phyloP scores from a whole-genome alignment of 1,140 invertebrate species.

The Diorhabda elongata region DNA sequence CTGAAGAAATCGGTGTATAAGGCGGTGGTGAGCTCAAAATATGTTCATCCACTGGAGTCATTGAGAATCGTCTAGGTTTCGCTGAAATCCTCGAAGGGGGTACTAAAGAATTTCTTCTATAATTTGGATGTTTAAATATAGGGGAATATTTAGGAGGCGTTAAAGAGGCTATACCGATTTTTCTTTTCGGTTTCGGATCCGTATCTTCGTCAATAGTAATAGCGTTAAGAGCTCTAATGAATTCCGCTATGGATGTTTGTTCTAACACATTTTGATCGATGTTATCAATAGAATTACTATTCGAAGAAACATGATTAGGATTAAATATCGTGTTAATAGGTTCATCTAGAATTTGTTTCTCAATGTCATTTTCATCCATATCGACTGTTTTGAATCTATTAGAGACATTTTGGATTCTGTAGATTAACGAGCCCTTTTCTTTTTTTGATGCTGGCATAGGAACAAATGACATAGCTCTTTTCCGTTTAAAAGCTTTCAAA shows the following conservation, averaged over 20 bases:
- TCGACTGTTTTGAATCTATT: conserved; percentile 32
- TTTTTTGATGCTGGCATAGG: conserved; percentile 15
- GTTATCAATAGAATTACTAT: neutral
- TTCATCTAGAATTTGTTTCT: conserved; percentile 31
- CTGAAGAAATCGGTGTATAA: conserved; percentile 10
- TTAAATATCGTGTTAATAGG: conserved; percentile 5
- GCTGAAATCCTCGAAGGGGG: conserved; percentile 9
- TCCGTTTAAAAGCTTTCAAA: conserved; percentile 49
- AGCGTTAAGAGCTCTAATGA: conserved; percentile 63
- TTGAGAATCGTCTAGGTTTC: conserved; percentile 46
- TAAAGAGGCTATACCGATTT: conserved; percentile 54
- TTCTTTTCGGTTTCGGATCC: conserved; percentile 48
- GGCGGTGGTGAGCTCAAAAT: conserved; percentile 20
- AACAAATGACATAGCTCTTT: conserved; percentile 21
- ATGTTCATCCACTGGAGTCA: conserved; percentile 47
- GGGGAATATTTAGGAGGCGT: conserved; percentile 38
- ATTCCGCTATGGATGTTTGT: conserved; percentile 71
- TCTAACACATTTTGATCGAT: conserved; percentile 57
- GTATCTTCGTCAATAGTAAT: conserved; percentile 37
- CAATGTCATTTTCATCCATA: conserved; percentile 34
- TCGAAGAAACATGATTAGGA: neutral
- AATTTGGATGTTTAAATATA: conserved; percentile 1
- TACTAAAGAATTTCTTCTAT: conserved; percentile 28
- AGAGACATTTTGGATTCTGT: conserved; percentile 28
- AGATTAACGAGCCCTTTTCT: conserved; percentile 26